A percentile compares a stretch with the other conserved stretches of the same genome.
Evolutionary conservation across 2,113 vertebrate genomes (phyloP).

Genomic region (Macheiramphus alcinus): DNA sequence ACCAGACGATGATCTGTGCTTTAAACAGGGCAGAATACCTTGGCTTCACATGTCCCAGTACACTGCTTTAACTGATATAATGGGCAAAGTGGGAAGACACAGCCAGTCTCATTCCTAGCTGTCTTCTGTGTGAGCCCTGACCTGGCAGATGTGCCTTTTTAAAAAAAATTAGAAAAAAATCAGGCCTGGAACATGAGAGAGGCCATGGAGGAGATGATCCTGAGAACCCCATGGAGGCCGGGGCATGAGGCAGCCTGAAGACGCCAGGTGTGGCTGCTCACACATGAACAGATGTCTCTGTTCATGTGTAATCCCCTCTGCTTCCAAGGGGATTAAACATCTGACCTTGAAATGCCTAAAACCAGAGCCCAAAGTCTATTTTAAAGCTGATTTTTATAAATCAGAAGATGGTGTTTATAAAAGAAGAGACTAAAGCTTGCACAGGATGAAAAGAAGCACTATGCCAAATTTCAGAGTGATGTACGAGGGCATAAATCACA

Average conservation of each 20-base stretch:
- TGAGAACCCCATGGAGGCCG: neutral
- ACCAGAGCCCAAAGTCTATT: neutral
- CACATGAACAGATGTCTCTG: neutral
- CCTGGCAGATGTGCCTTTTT: neutral
- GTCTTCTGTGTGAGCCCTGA: neutral
- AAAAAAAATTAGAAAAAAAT: neutral
- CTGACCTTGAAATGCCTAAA: conserved; percentile 14
- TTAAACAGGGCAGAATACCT: neutral
- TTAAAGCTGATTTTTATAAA: neutral
- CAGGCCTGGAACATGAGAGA: neutral
- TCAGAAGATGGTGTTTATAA: neutral
- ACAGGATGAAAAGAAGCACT: neutral
- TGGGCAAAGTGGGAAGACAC: neutral
- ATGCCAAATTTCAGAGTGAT: neutral
- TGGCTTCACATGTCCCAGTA: neutral
- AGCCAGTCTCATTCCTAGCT: neutral
- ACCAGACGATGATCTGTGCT: neutral
- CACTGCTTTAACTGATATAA: neutral
- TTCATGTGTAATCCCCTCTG: neutral
- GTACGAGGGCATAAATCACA: neutral
- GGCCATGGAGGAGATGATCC: neutral
- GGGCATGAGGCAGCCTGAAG: neutral
- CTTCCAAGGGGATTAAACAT: neutral
- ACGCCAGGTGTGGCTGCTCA: conserved; percentile 12
- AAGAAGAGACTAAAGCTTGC: neutral